Evolutionary conservation across 2,888 invertebrate species (phyloP).

Genomic region (Rhamnusium bicolor): DNA sequence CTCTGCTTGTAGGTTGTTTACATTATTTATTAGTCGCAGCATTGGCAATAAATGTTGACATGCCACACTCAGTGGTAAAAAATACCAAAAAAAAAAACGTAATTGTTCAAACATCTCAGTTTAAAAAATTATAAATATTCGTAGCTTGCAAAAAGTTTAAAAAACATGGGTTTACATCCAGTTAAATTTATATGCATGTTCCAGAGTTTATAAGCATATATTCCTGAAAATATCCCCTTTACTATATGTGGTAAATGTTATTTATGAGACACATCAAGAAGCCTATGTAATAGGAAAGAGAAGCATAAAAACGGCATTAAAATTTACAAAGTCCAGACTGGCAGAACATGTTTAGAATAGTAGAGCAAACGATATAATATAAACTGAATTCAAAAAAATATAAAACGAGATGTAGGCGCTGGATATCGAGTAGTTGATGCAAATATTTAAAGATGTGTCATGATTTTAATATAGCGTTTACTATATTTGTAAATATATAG

Average conservation of each 20-base stretch:
- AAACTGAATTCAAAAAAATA: not conserved
- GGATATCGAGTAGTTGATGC: not conserved
- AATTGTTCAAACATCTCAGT: not conserved
- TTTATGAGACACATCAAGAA: not conserved
- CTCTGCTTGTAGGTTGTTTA: too few species aligned
- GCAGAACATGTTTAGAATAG: conserved; percentile 1
- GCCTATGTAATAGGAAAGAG: not conserved
- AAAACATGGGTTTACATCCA: not conserved
- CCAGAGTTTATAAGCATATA: not conserved
- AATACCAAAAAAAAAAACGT: not conserved
- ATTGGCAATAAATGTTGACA: too few species aligned
- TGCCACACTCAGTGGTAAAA: too few species aligned
- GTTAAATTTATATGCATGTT: not conserved
- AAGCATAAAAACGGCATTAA: not conserved
- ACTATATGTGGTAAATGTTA: not conserved
- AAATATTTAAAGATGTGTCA: not conserved
- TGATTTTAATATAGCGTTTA: not conserved
- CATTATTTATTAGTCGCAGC: too few species aligned
- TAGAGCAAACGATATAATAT: not conserved
- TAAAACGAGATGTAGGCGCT: not conserved
- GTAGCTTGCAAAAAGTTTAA: not conserved
- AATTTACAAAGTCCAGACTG: not conserved
- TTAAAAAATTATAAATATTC: not conserved
- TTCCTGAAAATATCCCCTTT: not conserved
- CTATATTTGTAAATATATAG: too few species aligned